These are phyloP conservation scores for Leptoclinus maculatus DNA, from an alignment of 2,797 vertebrate species.

Conservation along the genomic window DNA sequence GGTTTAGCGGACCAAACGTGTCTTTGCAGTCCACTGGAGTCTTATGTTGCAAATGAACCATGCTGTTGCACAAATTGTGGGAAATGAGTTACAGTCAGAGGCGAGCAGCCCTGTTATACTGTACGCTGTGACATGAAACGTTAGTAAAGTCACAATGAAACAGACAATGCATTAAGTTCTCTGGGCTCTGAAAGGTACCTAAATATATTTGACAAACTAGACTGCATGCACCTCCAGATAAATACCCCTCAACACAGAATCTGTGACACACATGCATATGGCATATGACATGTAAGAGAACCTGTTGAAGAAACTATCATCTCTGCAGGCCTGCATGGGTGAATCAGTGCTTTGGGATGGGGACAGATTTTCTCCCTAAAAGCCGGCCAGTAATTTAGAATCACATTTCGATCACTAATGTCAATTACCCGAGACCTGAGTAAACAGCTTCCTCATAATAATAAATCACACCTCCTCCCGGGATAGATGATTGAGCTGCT, in stretches of 20 bases:
- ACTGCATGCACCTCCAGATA: not conserved
- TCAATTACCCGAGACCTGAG: constrained; percentile 22
- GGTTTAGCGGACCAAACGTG: not conserved
- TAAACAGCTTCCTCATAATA: constrained; percentile 31
- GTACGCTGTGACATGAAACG: not conserved
- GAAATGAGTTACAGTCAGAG: constrained; percentile 3
- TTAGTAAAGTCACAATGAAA: constrained; percentile 3
- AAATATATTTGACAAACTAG: constrained; percentile 1
- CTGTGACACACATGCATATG: not conserved
- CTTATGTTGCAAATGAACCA: not conserved
- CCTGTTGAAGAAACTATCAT: not conserved
- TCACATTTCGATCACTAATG: constrained; percentile 37
- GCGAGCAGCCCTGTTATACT: not conserved
- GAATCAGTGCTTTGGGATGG: not conserved
- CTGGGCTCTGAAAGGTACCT: not conserved
- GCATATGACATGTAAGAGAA: not conserved
- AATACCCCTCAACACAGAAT: not conserved
- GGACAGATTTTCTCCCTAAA: constrained; percentile 1
- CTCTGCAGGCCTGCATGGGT: not conserved
- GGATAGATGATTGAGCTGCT: constrained; percentile 4
- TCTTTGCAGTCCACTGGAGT: not conserved
- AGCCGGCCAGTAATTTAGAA: constrained; percentile 18
- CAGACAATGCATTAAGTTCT: not conserved
- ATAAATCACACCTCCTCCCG: constrained; percentile 33
- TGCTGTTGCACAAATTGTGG: constrained; percentile 2